Conservation (phyloP, 2,797 vertebrate species). For the Schizopygopsis pylzovi region DNA sequence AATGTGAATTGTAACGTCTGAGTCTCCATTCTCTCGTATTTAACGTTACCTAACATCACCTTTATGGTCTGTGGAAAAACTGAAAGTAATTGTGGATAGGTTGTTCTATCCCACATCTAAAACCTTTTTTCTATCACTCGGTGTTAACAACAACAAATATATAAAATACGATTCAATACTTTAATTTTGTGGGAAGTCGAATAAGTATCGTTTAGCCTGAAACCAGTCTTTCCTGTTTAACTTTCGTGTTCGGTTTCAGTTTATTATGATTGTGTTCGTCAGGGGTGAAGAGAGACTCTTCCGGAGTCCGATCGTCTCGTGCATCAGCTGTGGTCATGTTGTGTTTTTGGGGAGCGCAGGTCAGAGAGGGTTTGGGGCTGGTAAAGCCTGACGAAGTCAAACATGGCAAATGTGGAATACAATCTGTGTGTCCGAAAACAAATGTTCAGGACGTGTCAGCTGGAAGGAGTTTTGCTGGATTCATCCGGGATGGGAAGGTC, state of each 20-base stretch:
- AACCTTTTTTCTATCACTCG: neutral
- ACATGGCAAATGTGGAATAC: too few species aligned
- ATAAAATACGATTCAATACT: neutral
- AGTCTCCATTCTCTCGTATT: neutral
- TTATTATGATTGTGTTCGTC: neutral
- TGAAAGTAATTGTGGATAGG: neutral
- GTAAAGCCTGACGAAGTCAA: too few species aligned
- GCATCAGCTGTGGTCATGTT: too few species aligned
- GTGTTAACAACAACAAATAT: neutral
- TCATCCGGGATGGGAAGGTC: conserved; percentile 32
- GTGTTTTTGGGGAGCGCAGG: too few species aligned
- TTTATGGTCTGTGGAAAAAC: neutral
- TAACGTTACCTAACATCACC: too few species aligned
- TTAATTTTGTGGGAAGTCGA: neutral
- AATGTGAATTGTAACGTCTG: neutral
- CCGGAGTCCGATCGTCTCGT: neutral
- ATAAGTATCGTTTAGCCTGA: neutral
- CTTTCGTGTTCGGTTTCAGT: neutral
- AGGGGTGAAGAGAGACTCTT: neutral
- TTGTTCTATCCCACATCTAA: neutral
- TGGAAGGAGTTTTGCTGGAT: conserved; percentile 14
- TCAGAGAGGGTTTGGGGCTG: too few species aligned
- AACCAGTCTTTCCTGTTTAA: neutral
- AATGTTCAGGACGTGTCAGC: neutral
- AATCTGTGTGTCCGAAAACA: too few species aligned